phyloP scores from a whole-genome alignment of 2,888 invertebrate genomes.

The Clepsis dumicolana region DNA sequence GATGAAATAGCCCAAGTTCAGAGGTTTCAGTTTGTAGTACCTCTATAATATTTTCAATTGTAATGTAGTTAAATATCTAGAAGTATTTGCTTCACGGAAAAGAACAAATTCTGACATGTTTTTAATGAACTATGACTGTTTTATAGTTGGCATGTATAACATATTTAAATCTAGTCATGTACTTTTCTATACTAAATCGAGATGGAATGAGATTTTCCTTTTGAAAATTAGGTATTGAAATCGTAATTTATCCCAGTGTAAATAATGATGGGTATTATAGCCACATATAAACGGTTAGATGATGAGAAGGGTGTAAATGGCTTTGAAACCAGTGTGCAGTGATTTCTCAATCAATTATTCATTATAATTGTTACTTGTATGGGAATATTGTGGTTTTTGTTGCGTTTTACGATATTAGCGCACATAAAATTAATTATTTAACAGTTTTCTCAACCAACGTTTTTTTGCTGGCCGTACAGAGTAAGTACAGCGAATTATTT shows the following conservation, averaged over 20 bases:
- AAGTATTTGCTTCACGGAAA: slow-evolving; percentile 19
- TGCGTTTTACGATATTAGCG: background rate
- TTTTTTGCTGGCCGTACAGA: background rate
- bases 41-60: slow-evolving; percentile 20
- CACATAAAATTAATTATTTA: background rate
- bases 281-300: background rate
- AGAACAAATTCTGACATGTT: slow-evolving; percentile 12
- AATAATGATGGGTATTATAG: slow-evolving; percentile 7
- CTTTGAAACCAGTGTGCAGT: background rate
- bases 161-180: slow-evolving; percentile 32
- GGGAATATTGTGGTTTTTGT: background rate
- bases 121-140: slow-evolving; percentile 15
- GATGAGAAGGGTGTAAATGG: background rate
- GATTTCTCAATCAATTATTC: background rate
- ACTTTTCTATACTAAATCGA: slow-evolving; percentile 16
- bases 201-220: slow-evolving; percentile 10
- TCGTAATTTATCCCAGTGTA: slow-evolving; percentile 12
- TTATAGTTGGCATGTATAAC: slow-evolving; percentile 24
- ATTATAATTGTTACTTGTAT: background rate
- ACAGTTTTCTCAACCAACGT: background rate
- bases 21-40: slow-evolving; percentile 21
- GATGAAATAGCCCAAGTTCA: slow-evolving; percentile 9
- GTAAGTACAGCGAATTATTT: background rate
- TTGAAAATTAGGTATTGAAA: slow-evolving; percentile 10
- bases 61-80: slow-evolving; percentile 3